Conservation (phyloP, 2,888 invertebrate genomes). For the Amiota minor region DNA sequence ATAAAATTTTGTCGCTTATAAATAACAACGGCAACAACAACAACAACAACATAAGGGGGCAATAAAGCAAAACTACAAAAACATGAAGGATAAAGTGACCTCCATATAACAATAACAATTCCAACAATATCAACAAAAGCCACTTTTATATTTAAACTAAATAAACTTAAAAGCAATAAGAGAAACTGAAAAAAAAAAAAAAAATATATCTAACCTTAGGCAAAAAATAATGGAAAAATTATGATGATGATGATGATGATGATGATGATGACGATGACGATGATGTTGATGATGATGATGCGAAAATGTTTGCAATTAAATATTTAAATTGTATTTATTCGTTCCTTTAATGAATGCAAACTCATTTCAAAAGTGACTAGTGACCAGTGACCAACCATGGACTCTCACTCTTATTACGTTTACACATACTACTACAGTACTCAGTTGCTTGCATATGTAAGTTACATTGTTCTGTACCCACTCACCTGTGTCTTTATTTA, state of each 20-base stretch:
- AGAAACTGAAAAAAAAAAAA: neutral
- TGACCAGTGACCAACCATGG: neutral
- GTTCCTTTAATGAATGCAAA: constrained; percentile 4
- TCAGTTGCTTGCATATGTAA: neutral
- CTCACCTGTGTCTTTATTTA: too few species aligned
- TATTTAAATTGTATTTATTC: constrained; percentile 12
- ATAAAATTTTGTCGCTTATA: neutral
- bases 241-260: too few species aligned
- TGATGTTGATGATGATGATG: neutral
- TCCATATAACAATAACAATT: neutral
- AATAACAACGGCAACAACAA: constrained; percentile 1
- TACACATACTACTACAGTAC: neutral
- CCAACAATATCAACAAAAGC: neutral
- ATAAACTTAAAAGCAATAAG: constrained; percentile 1
- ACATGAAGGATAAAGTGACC: constrained; percentile 3
- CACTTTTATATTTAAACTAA: constrained; percentile 6
- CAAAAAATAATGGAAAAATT: neutral
- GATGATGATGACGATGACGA: too few species aligned
- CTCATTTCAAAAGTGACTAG: neutral
- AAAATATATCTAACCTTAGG: neutral
- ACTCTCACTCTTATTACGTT: neutral
- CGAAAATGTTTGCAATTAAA: constrained; percentile 22
- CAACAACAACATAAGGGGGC: neutral
- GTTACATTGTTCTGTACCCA: neutral
- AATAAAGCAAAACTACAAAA: neutral